Evolutionary conservation across 2,888 invertebrate genomes (phyloP), one percentile per base, ranked within the genome.

Genomic region (Leucania comma): DNA sequence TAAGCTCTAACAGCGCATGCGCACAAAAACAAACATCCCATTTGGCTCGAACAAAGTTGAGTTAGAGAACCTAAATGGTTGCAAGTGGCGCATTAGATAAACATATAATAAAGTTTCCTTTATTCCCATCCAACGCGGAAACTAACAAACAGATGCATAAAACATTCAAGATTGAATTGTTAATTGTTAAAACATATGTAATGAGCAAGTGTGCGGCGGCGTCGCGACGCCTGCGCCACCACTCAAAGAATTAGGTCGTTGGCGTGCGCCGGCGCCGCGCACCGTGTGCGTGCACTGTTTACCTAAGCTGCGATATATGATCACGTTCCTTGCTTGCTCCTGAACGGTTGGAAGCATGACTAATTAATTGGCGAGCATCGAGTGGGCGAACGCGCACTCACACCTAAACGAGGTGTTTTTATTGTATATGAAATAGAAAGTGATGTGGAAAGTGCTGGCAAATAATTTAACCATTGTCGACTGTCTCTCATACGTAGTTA

Each of bases 241-340:
- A 82, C 85, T 83, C 75, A 62, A 75, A 78, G 87, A 93, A 92
- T 90, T 92, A 87, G 93, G 93, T 93, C 93, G 91, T 68, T 81
- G 86, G 81, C 86, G 83, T 88, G 91, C 92, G 94, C 92, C 90
- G 93, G 93, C 93, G 93, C 92, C 91, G 91, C 76, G 78, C 87
- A 84, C 88, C 85, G 89, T 90, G 90, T 90, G 92, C 93, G 90
- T 91, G 89, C 78, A 83, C 86, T 89, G 90, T 89, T 90, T 88
- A 88, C 90, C 87, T 87, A 89, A 89, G 87, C 86, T 73, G 79
- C 80, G 76, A 75, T 83, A 81, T 82, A 84, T 80, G 75, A 65
- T 81, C 79, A 80, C 81, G 80, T 77, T 64, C 82, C 77, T 81
- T 66, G 78, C 66, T 80, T 76, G 69, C 76, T 81, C 70, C 82